Conservation (phyloP, 1,140 invertebrate genomes). For the Brachionus calyciflorus region DNA sequence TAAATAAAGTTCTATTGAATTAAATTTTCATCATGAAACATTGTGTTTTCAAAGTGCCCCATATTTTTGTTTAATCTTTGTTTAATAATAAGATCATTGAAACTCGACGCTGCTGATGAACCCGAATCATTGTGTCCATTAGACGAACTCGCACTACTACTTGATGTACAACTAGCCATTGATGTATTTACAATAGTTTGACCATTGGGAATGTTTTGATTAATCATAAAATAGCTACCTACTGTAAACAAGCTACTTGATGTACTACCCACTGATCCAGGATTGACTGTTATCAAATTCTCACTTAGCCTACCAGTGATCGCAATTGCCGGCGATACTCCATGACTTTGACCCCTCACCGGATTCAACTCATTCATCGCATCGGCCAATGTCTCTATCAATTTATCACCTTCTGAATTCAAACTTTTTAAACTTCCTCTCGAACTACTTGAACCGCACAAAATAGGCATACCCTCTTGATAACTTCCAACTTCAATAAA, state of each 20-base stretch:
- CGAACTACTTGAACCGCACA: constrained; percentile 15
- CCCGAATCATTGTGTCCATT: constrained; percentile 25
- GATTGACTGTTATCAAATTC: not conserved
- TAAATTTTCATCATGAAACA: constrained; percentile 33
- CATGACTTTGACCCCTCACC: not conserved
- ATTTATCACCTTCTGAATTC: not conserved
- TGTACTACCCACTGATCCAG: not conserved
- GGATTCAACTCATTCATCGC: constrained; percentile 21
- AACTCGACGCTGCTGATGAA: not conserved
- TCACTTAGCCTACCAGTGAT: not conserved
- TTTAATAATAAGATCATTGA: not conserved
- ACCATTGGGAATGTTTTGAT: not conserved
- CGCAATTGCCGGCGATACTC: not conserved
- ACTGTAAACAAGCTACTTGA: constrained; percentile 17
- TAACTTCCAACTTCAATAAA: constrained; percentile 44
- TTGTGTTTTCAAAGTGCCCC: not conserved
- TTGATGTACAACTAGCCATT: constrained; percentile 7
- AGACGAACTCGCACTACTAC: constrained; percentile 2
- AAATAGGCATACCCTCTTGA: constrained; percentile 37
- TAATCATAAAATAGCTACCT: constrained; percentile 32
- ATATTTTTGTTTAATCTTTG: constrained; percentile 7
- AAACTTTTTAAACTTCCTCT: not conserved
- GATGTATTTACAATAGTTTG: constrained; percentile 19
- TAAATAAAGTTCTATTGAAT: not conserved
- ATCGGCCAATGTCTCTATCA: constrained; percentile 24